Evolutionary conservation across 1,140 invertebrate genomes (phyloP).

Genomic region (Coelopa frigida): DNA sequence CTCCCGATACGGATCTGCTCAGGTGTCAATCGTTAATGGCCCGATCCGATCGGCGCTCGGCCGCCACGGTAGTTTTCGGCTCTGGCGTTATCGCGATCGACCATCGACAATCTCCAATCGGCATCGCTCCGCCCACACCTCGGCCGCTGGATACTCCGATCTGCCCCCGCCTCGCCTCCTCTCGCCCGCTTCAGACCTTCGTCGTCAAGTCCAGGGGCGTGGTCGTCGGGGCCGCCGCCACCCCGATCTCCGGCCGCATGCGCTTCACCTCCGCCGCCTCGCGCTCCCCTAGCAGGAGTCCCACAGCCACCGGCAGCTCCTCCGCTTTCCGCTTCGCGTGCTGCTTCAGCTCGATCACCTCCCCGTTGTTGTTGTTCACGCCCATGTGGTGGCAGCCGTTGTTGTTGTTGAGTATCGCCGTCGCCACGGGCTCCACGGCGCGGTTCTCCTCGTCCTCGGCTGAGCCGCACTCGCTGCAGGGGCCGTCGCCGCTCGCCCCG

Average conservation of each 20-base stretch:
- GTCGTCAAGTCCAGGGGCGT: slow-evolving; percentile 62
- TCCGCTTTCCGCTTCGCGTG: neutral
- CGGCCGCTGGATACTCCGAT: too few relatives aligned
- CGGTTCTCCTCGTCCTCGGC: slow-evolving; percentile 15
- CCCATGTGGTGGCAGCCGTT: slow-evolving; percentile 15
- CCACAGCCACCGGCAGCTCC: neutral
- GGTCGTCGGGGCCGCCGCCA: slow-evolving; percentile 38
- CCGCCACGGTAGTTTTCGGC: too few relatives aligned
- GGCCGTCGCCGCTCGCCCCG: slow-evolving; percentile 11
- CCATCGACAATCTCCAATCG: too few relatives aligned
- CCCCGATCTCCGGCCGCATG: too few relatives aligned
- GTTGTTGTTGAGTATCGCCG: slow-evolving; percentile 25
- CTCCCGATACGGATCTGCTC: too few relatives aligned
- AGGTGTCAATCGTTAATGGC: too few relatives aligned
- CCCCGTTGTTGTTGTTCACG: slow-evolving; percentile 13
- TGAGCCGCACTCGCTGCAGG: too few relatives aligned
- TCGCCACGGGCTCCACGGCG: slow-evolving; percentile 21
- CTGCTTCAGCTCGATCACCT: too few relatives aligned
- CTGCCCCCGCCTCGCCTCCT: too few relatives aligned
- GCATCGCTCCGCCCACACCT: too few relatives aligned
- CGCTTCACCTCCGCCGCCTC: slow-evolving; percentile 46
- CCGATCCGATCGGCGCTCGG: too few relatives aligned
- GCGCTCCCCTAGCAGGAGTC: slow-evolving; percentile 2
- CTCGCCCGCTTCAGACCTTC: slow-evolving; percentile 47
- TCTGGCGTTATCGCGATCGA: too few relatives aligned